Percentiles rank a stretch among this genome's conserved stretches.
Evolutionary conservation across 2,888 invertebrate species (phyloP).

Genomic region (Spisula subtruncata): DNA sequence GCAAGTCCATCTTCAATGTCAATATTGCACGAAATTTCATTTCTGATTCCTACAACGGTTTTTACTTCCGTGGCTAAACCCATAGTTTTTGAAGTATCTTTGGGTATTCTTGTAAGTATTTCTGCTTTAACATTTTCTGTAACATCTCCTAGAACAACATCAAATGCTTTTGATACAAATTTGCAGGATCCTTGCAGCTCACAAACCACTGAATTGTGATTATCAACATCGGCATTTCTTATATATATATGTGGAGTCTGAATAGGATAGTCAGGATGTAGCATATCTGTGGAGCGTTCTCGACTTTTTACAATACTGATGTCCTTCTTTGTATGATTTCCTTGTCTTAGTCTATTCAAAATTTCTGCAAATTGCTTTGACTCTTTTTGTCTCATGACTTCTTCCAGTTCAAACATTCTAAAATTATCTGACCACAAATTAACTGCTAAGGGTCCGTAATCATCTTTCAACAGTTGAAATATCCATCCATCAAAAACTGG

Average conservation of each 20-base stretch:
- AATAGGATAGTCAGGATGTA: conserved; percentile 38
- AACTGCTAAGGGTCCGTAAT: conserved; percentile 38
- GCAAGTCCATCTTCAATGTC: conserved; percentile 61
- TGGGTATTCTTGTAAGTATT: conserved; percentile 43
- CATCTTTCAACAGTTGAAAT: conserved; percentile 32
- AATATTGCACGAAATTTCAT: conserved; percentile 60
- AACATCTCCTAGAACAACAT: conserved; percentile 58
- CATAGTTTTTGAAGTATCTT: conserved; percentile 40
- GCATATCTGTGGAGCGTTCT: neutral
- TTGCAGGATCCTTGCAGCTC: conserved; percentile 12
- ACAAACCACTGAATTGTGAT: conserved; percentile 36
- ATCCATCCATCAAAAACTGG: conserved; percentile 68
- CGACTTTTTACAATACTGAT: neutral
- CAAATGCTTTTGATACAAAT: conserved; percentile 25
- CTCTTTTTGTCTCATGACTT: conserved; percentile 67
- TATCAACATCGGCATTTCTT: conserved; percentile 40
- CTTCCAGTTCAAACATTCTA: conserved; percentile 50
- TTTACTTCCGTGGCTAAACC: conserved; percentile 33
- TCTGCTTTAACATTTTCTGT: conserved; percentile 34
- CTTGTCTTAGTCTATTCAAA: conserved; percentile 53
- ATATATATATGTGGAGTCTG: conserved; percentile 41
- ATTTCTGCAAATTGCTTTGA: conserved; percentile 61
- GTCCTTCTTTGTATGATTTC: neutral
- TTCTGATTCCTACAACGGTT: conserved; percentile 36
- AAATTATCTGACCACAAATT: conserved; percentile 64